Percentiles rank a stretch among this genome's conserved stretches.
phyloP scores from a whole-genome alignment of 2,888 invertebrate genomes.

The Drosophila mayaguana region DNA sequence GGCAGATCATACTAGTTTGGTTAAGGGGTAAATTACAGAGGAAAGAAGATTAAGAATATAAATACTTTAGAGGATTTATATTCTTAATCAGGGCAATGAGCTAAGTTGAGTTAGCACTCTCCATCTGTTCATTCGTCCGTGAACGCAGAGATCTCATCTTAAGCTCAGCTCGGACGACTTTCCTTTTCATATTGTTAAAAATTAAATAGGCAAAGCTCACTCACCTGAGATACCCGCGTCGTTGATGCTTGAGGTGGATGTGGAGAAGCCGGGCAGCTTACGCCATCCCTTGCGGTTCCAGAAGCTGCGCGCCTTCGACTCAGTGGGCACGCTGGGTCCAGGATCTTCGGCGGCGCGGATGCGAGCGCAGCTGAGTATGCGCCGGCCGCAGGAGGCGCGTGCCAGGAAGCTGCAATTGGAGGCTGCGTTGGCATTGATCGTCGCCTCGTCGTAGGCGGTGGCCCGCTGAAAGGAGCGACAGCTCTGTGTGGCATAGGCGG shows the following conservation, averaged over 20 bases:
- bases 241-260: constrained; percentile 89
- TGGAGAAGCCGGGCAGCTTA: constrained; percentile 90
- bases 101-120: too few relatives aligned
- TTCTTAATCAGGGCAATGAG: too few relatives aligned
- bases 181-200: not conserved
- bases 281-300: constrained; percentile 93
- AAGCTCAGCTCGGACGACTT: not conserved
- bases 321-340: constrained; percentile 82
- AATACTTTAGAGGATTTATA: too few relatives aligned
- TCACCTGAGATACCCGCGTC: constrained; percentile 89
- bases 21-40: too few relatives aligned
- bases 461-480: constrained; percentile 83
- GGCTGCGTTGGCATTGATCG: not conserved
- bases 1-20: too few relatives aligned
- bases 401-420: constrained; percentile 73
- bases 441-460: constrained; percentile 51
- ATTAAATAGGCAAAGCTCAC: constrained; percentile 72
- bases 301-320: constrained; percentile 86
- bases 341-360: constrained; percentile 86
- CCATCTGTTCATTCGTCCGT: too few relatives aligned
- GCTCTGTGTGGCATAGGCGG: constrained; percentile 78
- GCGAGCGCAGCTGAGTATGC: constrained; percentile 85
- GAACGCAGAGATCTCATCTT: too few relatives aligned
- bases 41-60: too few relatives aligned
- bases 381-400: constrained; percentile 85